These are phyloP conservation scores for Gallinago nigripennis DNA, from an alignment of 2,797 vertebrate species.

Conservation along the genomic window DNA sequence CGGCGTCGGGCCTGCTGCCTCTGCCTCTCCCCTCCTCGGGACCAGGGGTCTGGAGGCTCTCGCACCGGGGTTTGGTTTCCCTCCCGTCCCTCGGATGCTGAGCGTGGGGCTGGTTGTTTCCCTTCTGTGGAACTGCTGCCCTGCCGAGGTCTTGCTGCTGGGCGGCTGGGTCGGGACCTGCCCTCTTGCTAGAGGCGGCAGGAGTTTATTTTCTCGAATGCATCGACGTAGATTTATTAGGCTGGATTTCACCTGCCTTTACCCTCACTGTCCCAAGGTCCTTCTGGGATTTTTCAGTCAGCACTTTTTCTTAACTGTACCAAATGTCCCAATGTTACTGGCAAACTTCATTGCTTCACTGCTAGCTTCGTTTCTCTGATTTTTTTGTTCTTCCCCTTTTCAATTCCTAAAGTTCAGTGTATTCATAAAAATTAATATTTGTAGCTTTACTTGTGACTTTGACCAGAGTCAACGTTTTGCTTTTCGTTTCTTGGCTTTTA, in stretches of 20 bases:
- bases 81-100: neutral
- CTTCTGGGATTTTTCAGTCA: neutral
- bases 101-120: neutral
- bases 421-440: neutral
- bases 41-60: neutral
- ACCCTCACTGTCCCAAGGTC: rapidly evolving
- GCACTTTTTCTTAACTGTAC: neutral
- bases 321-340: neutral
- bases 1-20: neutral
- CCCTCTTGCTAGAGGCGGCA: neutral
- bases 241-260: neutral
- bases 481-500: neutral
- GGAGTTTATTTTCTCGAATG: neutral
- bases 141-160: neutral
- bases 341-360: neutral
- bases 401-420: neutral
- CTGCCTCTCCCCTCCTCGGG: neutral
- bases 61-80: rapidly evolving
- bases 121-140: rapidly evolving
- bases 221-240: rapidly evolving
- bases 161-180: neutral
- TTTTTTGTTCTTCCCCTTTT: neutral
- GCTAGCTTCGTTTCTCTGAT: neutral
- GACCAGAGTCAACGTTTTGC: rapidly evolving
- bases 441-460: neutral